These are phyloP conservation scores for Lepidocyrtoides sp. DNA, from an alignment of 2,888 invertebrate species.

Conservation along the genomic window DNA sequence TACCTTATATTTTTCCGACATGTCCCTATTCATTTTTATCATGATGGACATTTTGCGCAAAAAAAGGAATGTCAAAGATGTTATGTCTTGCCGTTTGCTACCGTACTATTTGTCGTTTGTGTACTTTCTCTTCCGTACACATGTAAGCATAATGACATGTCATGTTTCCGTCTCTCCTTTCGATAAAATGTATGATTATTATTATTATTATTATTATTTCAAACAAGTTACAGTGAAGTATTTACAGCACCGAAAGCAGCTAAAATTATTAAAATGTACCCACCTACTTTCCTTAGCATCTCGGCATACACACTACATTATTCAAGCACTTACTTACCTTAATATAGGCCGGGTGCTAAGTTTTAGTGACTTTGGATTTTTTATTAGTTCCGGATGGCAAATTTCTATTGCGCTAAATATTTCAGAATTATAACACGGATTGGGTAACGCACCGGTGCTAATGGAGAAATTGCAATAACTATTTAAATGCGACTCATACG, in stretches of 20 bases:
- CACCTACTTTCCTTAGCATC: no score
- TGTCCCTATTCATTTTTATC: slow-evolving; percentile 2
- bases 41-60: slow-evolving; percentile 56
- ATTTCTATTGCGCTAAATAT: no score
- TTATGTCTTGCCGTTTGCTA: background rate
- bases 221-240: slow-evolving; percentile 40
- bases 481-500: slow-evolving; percentile 34
- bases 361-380: no score
- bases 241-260: no score
- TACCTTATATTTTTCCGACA: background rate
- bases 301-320: no score
- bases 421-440: no score
- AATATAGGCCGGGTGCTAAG: no score
- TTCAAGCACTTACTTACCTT: no score
- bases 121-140: background rate
- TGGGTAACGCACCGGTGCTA: background rate
- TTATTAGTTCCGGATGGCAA: no score
- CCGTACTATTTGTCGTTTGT: background rate
- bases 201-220: no score
- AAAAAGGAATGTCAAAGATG: background rate
- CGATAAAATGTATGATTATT: slow-evolving; percentile 40
- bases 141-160: slow-evolving; percentile 16
- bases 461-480: slow-evolving; percentile 38
- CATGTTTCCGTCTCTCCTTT: background rate
- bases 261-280: no score